These are phyloP conservation scores for Coptotermes formosanus DNA, from an alignment of 1,140 invertebrate species.

Conservation along the genomic window DNA sequence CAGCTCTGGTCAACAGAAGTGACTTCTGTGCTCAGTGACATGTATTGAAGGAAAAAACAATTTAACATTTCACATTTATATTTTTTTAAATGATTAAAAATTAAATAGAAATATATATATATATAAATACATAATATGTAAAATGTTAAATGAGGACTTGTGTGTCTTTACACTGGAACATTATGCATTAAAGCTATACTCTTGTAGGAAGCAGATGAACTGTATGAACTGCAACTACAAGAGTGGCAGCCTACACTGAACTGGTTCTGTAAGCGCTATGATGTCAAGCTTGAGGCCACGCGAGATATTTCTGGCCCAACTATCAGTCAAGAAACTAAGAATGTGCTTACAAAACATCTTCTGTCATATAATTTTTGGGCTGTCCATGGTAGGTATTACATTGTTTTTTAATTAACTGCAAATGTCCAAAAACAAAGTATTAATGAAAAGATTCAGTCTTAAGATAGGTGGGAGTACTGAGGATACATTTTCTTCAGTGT, in stretches of 20 bases:
- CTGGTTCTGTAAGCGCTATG: constrained; percentile 82
- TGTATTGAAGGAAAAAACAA: too few species aligned
- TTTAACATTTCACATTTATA: not conserved
- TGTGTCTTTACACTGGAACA: not conserved
- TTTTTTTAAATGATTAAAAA: not conserved
- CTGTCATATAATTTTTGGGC: constrained; percentile 75
- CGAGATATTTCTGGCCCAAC: constrained; percentile 63
- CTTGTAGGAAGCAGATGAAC: constrained; percentile 66
- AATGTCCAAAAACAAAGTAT: too few species aligned
- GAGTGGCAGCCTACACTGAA: constrained; percentile 87
- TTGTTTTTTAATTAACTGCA: too few species aligned
- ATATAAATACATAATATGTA: not conserved
- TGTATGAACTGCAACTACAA: constrained; percentile 70
- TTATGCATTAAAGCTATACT: not conserved
- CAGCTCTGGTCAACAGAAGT: too few species aligned
- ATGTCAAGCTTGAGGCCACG: constrained; percentile 70
- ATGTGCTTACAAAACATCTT: constrained; percentile 67
- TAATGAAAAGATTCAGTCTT: too few species aligned
- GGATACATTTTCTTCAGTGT: too few species aligned
- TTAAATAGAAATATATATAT: not conserved
- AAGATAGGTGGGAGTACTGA: too few species aligned
- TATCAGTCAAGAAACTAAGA: constrained; percentile 64
- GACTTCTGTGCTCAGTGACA: too few species aligned
- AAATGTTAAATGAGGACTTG: too few species aligned
- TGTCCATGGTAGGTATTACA: constrained; percentile 63